A percentile compares a stretch with the other conserved stretches of the same genome.
These are phyloP conservation scores for Catocala sponsa DNA, from an alignment of 2,888 invertebrate genomes.

Conservation along the genomic window DNA sequence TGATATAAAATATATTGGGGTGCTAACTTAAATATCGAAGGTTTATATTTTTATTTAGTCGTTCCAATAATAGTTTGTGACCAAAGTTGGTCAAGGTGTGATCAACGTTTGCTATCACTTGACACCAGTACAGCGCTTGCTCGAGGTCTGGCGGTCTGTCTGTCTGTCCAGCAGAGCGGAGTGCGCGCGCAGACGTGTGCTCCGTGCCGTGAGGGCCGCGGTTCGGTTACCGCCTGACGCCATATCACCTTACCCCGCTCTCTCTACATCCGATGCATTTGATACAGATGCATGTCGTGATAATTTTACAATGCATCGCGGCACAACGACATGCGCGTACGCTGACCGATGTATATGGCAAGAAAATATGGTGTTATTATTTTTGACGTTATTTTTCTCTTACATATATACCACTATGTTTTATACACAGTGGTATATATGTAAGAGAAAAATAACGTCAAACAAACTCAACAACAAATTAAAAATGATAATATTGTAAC, in stretches of 20 bases:
- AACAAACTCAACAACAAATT: background rate
- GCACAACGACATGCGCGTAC: constrained; percentile 43
- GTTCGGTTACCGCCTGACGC: constrained; percentile 80
- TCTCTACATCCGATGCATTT: constrained; percentile 37
- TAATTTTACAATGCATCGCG: constrained; percentile 59
- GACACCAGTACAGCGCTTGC: constrained; percentile 23
- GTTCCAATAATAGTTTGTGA: constrained; percentile 6
- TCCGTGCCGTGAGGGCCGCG: constrained; percentile 57
- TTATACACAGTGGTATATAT: too few species aligned
- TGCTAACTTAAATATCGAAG: background rate
- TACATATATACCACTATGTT: too few species aligned
- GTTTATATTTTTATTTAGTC: background rate
- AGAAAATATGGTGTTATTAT: too few species aligned
- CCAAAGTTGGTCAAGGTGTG: constrained; percentile 34
- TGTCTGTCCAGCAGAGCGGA: constrained; percentile 73
- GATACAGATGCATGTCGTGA: constrained; percentile 51
- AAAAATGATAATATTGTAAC: background rate
- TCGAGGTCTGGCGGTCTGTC: constrained; percentile 60
- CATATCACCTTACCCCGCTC: constrained; percentile 60
- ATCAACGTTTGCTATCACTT: constrained; percentile 30
- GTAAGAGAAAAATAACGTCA: too few species aligned
- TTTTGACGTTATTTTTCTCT: too few species aligned
- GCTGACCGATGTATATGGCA: background rate
- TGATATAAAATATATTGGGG: background rate
- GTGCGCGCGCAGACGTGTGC: constrained; percentile 69